Percentiles rank a stretch among this genome's conserved stretches.
These are phyloP conservation scores for Poliocrania exsul DNA, from an alignment of 2,797 vertebrate genomes.

Conservation along the genomic window DNA sequence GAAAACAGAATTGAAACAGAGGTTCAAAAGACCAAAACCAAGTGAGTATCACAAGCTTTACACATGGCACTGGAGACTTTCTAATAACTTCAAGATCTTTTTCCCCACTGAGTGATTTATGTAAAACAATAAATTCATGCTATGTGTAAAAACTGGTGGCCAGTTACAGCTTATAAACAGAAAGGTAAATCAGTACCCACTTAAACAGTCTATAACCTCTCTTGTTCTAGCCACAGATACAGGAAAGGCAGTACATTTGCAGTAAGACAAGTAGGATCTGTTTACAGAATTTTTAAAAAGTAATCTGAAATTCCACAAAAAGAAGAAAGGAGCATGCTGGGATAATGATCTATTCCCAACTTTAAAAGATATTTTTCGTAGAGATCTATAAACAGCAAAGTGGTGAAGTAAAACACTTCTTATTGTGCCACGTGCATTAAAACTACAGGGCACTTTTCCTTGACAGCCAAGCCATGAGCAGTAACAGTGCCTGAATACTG, in stretches of 20 bases:
- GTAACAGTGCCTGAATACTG: background rate
- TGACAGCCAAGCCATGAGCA: background rate
- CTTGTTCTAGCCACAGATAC: background rate
- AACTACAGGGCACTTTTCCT: background rate
- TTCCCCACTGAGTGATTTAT: background rate
- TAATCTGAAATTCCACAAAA: background rate
- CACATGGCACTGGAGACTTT: background rate
- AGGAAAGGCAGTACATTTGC: background rate
- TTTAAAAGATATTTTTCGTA: background rate
- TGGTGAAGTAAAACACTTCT: background rate
- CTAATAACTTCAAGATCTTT: background rate
- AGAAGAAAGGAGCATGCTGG: background rate
- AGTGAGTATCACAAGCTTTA: background rate
- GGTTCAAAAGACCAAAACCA: background rate
- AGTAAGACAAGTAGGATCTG: background rate
- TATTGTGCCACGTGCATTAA: background rate
- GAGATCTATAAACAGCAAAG: background rate
- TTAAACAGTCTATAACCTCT: background rate
- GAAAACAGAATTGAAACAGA: background rate
- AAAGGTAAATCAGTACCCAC: background rate
- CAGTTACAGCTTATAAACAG: background rate
- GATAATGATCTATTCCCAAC: background rate
- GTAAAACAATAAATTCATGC: background rate
- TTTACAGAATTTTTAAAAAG: background rate
- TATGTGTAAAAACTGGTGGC: background rate